Conservation (phyloP, 2,113 vertebrate species). For the Ia io region DNA sequence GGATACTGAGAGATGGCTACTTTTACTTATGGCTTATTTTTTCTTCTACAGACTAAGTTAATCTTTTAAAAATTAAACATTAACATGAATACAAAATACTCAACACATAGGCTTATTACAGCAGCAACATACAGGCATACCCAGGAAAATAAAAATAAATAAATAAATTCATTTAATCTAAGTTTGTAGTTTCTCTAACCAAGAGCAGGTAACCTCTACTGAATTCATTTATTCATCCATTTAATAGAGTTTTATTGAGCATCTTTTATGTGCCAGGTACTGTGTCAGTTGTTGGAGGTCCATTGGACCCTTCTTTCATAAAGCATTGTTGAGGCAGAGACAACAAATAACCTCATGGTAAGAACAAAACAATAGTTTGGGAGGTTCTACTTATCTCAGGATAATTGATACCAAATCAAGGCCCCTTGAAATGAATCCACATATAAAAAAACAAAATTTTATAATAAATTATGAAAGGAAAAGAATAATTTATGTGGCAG, state of each 20-base stretch:
- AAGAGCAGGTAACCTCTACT: not conserved
- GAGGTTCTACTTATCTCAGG: not conserved
- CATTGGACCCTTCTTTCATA: not conserved
- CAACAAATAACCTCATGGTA: not conserved
- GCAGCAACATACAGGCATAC: slow-evolving; percentile 5
- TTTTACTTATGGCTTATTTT: slow-evolving; percentile 19
- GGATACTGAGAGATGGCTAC: not conserved
- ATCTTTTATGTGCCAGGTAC: not conserved
- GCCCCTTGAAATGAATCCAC: not conserved
- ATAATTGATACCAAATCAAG: not conserved
- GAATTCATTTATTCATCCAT: not conserved
- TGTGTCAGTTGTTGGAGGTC: too few relatives aligned
- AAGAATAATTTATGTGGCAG: not conserved
- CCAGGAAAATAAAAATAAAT: slow-evolving; percentile 42
- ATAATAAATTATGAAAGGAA: not conserved
- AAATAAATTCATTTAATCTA: slow-evolving; percentile 47
- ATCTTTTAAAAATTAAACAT: slow-evolving; percentile 61
- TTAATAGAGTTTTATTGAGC: not conserved
- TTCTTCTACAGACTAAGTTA: slow-evolving; percentile 12
- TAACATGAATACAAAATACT: slow-evolving; percentile 39
- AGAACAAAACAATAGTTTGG: not conserved
- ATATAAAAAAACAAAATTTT: not conserved
- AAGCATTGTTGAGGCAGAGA: not conserved
- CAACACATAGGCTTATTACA: not conserved
- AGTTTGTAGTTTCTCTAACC: slow-evolving; percentile 30